These are phyloP conservation scores for Psylliodes chrysocephalus DNA, from an alignment of 2,888 invertebrate genomes.

Conservation along the genomic window DNA sequence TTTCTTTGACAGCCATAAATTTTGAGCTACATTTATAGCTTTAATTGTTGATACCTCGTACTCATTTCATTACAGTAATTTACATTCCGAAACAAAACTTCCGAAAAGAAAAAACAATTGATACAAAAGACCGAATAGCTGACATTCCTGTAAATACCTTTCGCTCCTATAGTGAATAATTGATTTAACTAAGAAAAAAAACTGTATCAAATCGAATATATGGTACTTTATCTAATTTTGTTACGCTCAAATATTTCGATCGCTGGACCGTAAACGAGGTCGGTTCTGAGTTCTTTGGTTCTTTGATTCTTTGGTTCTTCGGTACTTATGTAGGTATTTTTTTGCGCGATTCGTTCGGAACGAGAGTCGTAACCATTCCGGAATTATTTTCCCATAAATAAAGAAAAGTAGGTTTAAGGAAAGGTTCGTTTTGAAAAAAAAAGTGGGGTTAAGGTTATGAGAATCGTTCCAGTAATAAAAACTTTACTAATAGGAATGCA, in stretches of 20 bases:
- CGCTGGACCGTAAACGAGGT: slow-evolving; percentile 12
- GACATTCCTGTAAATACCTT: slow-evolving; percentile 19
- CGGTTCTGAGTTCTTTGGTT: too few relatives aligned
- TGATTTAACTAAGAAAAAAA: slow-evolving; percentile 23
- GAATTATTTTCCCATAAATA: slow-evolving; percentile 25
- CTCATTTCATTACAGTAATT: background rate
- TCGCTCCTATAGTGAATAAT: slow-evolving; percentile 26
- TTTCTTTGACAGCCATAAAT: too few relatives aligned
- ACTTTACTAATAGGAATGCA: slow-evolving; percentile 2
- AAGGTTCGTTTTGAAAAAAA: background rate
- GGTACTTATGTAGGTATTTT: too few relatives aligned
- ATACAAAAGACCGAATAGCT: slow-evolving; percentile 16
- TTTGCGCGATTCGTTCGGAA: slow-evolving; percentile 24
- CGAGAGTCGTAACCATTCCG: background rate
- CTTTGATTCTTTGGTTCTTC: too few relatives aligned
- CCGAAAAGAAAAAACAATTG: background rate
- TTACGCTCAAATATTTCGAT: slow-evolving; percentile 17
- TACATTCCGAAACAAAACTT: background rate
- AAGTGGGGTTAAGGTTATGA: background rate
- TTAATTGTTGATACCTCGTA: too few relatives aligned
- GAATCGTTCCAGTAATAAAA: background rate
- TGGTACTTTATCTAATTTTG: slow-evolving; percentile 23
- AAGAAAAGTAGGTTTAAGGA: slow-evolving; percentile 2
- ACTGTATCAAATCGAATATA: slow-evolving; percentile 19
- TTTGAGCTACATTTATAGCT: too few relatives aligned